A percentile compares a stretch with the other conserved stretches of the same genome.
Conservation (phyloP, 1,140 invertebrate species). For the Cydia splendana region DNA sequence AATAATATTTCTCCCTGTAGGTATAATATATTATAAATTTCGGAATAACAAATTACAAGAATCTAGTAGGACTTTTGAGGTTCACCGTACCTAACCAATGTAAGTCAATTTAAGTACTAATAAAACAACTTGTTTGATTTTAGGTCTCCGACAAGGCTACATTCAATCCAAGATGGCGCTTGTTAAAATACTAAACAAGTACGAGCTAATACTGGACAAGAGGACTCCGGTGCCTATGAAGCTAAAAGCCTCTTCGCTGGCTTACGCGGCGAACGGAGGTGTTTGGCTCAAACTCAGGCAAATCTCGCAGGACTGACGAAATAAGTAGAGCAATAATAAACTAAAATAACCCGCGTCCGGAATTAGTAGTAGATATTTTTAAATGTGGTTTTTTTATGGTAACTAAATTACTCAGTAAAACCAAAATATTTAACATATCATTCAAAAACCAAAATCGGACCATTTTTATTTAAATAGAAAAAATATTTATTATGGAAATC, state of each 20-base stretch:
- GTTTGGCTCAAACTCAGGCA: slow-evolving; percentile 61
- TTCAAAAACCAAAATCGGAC: too few relatives aligned
- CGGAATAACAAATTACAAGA: neutral
- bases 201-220: slow-evolving; percentile 57
- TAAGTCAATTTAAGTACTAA: neutral
- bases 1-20: too few relatives aligned
- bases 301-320: slow-evolving; percentile 34
- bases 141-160: slow-evolving; percentile 72
- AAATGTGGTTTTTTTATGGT: neutral
- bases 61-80: neutral
- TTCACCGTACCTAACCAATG: neutral
- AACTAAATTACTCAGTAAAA: too few relatives aligned
- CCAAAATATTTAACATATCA: too few relatives aligned
- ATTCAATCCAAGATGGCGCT: slow-evolving; percentile 79
- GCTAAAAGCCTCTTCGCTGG: slow-evolving; percentile 55
- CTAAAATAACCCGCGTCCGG: neutral
- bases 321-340: slow-evolving; percentile 29
- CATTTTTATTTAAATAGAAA: too few relatives aligned
- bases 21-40: too few relatives aligned
- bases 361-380: neutral
- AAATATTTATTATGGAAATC: too few relatives aligned
- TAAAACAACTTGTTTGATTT: slow-evolving; percentile 37
- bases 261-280: slow-evolving; percentile 53
- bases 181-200: slow-evolving; percentile 73
- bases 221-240: slow-evolving; percentile 63